Conservation (phyloP, 2,113 vertebrate species). For the Mormyrus iriodes region DNA sequence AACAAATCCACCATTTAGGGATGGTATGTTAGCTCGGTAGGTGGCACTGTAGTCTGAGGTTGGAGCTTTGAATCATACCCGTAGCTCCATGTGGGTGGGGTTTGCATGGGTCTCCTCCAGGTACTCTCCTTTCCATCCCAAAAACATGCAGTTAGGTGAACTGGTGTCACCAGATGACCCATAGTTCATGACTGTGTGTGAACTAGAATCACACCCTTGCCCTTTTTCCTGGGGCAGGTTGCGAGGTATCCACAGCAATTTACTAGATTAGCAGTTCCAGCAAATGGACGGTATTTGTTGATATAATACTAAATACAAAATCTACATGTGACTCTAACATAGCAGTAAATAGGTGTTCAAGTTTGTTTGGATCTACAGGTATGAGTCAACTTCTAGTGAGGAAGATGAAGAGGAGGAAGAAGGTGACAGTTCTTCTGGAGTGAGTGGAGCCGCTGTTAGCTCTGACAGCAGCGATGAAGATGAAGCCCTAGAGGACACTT, state of each 20-base stretch:
- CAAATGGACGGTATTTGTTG: not conserved
- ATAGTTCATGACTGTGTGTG: not conserved
- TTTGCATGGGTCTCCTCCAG: not conserved
- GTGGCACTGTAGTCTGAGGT: not conserved
- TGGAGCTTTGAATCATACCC: not conserved
- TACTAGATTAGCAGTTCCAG: not conserved
- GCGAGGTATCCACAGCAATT: not conserved
- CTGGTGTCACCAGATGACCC: not conserved
- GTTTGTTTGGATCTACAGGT: constrained; percentile 56
- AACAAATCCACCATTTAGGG: not conserved
- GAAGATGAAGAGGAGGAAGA: constrained; percentile 56
- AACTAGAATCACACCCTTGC: not conserved
- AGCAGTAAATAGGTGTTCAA: not conserved
- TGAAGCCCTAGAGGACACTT: constrained; percentile 60
- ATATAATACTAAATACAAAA: not conserved
- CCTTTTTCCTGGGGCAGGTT: not conserved
- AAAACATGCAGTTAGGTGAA: not conserved
- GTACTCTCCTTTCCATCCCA: not conserved
- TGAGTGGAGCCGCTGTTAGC: constrained; percentile 56
- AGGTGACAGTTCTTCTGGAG: constrained; percentile 64
- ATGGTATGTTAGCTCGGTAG: not conserved
- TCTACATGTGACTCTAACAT: not conserved
- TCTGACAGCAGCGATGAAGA: constrained; percentile 67
- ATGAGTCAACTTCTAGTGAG: constrained; percentile 87
- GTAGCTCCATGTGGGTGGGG: not conserved